Base-by-base conservation (phyloP, 1,140 invertebrate species). In the Carcinoscorpius rotundicauda region DNA sequence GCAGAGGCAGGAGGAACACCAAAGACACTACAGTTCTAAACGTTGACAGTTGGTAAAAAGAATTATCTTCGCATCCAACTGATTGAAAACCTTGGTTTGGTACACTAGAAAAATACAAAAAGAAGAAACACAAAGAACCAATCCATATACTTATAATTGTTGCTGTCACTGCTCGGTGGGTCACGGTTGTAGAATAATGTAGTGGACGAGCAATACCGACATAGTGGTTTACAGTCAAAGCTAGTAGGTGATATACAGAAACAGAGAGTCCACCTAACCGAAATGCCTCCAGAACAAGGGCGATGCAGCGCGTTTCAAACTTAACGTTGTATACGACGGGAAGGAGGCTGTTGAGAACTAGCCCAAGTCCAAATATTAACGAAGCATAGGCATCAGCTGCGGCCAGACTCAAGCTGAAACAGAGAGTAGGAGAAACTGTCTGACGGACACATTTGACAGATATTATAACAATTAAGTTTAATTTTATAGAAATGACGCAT, bases 161-260 rank as follows among this genome's bases (percentile, higher is more conserved):
- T 9, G 77, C 66, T 49, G 73, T 76, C 1, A 79, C 77, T 29
- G 75, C 77, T 52, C 76, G 72, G 52, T 78, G 75, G 3, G 71
- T 72, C 1, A 72, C 68, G 3, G 64, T 67, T 3, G 69, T 67
- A 4, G 67, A 64, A 70, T 85, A 84, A 63, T 85, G 83, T 4
- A 86, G 76, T 0, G 84, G 84, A 64, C 78, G 77, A 3, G 82
- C 70, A 57, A 82, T 82, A n/a, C 84, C 84, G n/a, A 84, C 74
- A 73, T 84, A 86, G 71, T 87, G 86, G 73, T 86, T 86, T 11
- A 85, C 72, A 8, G 85, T 84, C 56, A 87, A 77, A 3, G 81
- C 81, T 10, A 85, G 69, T 5, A 87, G 77, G 72, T 87, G 86
- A 4, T 81, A 73, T 3, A 86, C 80, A 0, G 84, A 84, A 4